Evolutionary conservation across 1,140 invertebrate genomes (phyloP).

Genomic region (Pemphigus obesinymphae): DNA sequence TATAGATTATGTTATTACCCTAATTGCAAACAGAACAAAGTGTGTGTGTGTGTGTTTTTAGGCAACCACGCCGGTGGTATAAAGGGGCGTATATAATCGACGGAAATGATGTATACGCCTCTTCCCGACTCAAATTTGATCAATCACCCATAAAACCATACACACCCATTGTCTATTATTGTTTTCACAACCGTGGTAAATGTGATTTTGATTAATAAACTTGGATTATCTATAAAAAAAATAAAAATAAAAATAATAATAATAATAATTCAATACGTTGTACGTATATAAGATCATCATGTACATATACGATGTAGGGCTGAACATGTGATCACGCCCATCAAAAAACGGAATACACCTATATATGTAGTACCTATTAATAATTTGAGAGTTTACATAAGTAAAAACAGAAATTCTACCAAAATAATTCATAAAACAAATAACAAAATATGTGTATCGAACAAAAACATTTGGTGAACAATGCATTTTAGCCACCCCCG

Average conservation of each 20-base stretch:
- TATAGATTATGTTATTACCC: background rate
- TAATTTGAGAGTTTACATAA: too few species aligned
- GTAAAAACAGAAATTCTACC: too few species aligned
- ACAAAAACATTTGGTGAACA: too few species aligned
- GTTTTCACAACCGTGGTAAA: background rate
- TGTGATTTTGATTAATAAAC: constrained; percentile 10
- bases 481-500: too few species aligned
- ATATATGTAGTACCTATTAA: too few species aligned
- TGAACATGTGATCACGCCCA: background rate
- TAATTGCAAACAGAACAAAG: constrained; percentile 3
- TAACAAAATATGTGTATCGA: too few species aligned
- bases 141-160: constrained; percentile 24
- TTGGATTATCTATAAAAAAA: background rate
- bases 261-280: background rate
- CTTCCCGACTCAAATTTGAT: constrained; percentile 5
- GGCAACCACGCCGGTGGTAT: background rate
- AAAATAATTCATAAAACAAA: too few species aligned
- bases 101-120: constrained; percentile 4
- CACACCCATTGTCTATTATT: background rate
- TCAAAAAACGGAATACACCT: too few species aligned
- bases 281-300: background rate
- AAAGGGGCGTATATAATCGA: constrained; percentile 24
- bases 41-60: background rate
- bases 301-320: background rate
- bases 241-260: background rate